Evolutionary conservation across 2,888 invertebrate species (phyloP).

Genomic region (Drosophila formosana): DNA sequence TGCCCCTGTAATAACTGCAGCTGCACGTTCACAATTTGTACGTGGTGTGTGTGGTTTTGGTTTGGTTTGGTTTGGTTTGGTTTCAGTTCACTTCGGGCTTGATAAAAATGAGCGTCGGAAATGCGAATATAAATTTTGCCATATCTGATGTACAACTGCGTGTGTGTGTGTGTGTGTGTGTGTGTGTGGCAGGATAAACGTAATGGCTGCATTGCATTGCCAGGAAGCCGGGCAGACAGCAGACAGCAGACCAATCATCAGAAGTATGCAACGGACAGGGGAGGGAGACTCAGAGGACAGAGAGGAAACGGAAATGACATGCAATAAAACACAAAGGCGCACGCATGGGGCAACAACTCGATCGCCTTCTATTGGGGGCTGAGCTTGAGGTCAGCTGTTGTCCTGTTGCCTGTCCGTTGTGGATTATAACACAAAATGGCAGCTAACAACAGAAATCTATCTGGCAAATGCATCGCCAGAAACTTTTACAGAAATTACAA

Average conservation of each 20-base stretch:
- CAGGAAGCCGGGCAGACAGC: conserved; percentile 72
- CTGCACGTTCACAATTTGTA: conserved; percentile 77
- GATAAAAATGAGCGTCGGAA: conserved; percentile 82
- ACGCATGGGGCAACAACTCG: conserved; percentile 49
- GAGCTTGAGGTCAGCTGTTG: conserved; percentile 22
- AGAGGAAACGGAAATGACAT: conserved; percentile 83
- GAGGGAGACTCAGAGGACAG: background rate
- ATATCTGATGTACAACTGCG: conserved; percentile 82
- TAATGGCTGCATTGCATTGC: conserved; percentile 70
- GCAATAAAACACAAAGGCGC: conserved; percentile 83
- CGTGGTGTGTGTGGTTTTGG: conserved; percentile 39
- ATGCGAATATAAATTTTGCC: conserved; percentile 83
- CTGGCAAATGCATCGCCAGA: conserved; percentile 69
- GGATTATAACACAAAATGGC: conserved; percentile 77
- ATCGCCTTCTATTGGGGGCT: background rate
- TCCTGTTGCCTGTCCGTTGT: conserved; percentile 30
- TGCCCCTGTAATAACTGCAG: conserved; percentile 59
- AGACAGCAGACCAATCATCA: conserved; percentile 76
- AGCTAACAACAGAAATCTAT: conserved; percentile 77
- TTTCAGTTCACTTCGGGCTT: conserved; percentile 45
- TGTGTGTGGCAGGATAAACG: conserved; percentile 64
- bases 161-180: conserved; percentile 23
- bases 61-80: conserved; percentile 30
- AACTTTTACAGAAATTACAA: conserved; percentile 76
- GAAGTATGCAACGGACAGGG: conserved; percentile 51